Evolutionary conservation across 1,140 invertebrate species (phyloP).

Genomic region (Portunus trituberculatus): DNA sequence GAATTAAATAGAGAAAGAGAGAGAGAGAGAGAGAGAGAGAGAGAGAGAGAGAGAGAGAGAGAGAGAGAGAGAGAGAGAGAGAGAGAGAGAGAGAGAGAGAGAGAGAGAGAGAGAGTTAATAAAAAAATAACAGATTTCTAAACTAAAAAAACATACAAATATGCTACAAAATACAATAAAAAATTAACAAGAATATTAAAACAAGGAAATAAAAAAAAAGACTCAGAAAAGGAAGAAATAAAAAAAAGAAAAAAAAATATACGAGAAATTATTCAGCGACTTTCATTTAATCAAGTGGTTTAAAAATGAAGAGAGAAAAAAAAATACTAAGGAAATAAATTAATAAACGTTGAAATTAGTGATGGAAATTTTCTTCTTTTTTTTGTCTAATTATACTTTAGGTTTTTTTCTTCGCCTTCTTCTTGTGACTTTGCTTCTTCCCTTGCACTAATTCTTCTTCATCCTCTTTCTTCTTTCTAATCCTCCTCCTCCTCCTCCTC

Average conservation of each 20-base stretch:
- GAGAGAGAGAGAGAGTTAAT: background rate
- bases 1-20: background rate
- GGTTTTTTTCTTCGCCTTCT: background rate
- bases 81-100: slow-evolving; percentile 48
- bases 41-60: slow-evolving; percentile 48
- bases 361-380: no score
- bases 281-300: no score
- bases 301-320: background rate
- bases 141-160: no score
- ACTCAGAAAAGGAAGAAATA: background rate
- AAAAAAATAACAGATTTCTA: no score
- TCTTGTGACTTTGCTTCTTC: no score
- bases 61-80: slow-evolving; percentile 48
- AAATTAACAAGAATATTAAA: background rate
- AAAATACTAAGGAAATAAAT: background rate
- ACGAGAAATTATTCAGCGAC: background rate
- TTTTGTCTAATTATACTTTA: background rate
- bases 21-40: slow-evolving; percentile 48
- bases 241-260: background rate
- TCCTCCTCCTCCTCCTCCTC: background rate
- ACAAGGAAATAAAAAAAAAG: background rate
- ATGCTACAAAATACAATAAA: background rate
- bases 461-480: background rate
- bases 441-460: no score
- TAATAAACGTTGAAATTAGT: background rate